Base-by-base conservation (phyloP, 2,888 invertebrate genomes). In the Coleophora deauratella region DNA sequence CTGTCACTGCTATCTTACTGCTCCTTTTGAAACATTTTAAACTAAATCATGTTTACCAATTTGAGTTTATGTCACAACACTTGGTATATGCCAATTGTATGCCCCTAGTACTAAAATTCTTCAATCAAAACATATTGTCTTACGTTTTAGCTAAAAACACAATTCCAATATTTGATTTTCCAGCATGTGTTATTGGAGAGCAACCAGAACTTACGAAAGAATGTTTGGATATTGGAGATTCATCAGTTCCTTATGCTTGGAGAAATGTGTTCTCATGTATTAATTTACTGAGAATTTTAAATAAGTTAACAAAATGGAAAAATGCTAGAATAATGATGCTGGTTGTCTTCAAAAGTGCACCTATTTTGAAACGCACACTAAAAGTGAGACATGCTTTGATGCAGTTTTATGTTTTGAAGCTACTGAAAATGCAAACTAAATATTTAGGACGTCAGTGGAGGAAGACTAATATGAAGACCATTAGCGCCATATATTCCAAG, bases 321-420 rank as follows among this genome's bases (percentile, higher is more conserved):
- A 98, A 99, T 76, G 98, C 99, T n/a, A 90, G 99, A 50, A 96
- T 97, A 47, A 97, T 97, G 96, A 99, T 99, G 98, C 87, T 99
- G 56, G 99, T 99, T 27, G 98, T 99, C 9, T 99, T 99, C 75
- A 99, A 99, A 82, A 99, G 99, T 44, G 98, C 99, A 3, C 99
- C 99, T 1, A 99, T 99, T 60, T 86, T 99, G 43, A 99, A 99
- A 78, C 91, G 98, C 53, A 96, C 98, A 0, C 88, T 99, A 10
- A 97, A 98, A 90, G 96, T 97, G 2, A 90, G 95, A 40, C 96
- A 98, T 71, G 96, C 97, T 6, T 93, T 99, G 90, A 95, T 99
- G 90, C 99, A 99, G 81, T 88, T 99, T 54, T 99, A 99, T 76
- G 96, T 98, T 9, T 87, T 99, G 47, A 99, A 99, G 76, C 86